These are phyloP conservation scores for Apodemia duryi DNA, from an alignment of 2,888 invertebrate species.

Conservation along the genomic window DNA sequence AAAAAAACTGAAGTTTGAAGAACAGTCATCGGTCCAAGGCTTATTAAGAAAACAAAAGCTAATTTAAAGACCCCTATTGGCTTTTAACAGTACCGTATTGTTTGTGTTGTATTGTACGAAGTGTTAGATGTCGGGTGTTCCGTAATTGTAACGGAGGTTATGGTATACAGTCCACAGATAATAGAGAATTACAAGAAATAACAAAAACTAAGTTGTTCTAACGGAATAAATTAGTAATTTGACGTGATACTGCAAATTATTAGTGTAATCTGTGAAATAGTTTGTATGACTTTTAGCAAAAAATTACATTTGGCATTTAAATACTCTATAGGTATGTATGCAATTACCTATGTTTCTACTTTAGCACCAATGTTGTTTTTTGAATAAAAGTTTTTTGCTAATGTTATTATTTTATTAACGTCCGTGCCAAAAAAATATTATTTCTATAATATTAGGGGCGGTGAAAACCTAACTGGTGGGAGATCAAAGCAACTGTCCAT, in stretches of 20 bases:
- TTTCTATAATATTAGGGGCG: no score
- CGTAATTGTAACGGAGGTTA: conserved; percentile 4
- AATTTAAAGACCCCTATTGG: conserved; percentile 41
- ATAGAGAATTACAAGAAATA: neutral
- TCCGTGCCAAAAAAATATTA: no score
- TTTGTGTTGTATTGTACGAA: conserved; percentile 32
- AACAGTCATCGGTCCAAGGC: conserved; percentile 43
- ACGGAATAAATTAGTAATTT: neutral
- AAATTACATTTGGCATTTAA: neutral
- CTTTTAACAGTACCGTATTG: conserved; percentile 35
- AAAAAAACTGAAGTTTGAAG: conserved; percentile 53
- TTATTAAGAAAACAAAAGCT: conserved; percentile 64
- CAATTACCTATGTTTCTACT: no score
- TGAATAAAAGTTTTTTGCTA: no score
- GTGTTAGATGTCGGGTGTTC: conserved; percentile 21
- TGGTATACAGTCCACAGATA: neutral
- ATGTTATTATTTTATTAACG: no score
- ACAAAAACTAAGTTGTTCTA: neutral
- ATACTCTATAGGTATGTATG: no score
- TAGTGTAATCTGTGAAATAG: neutral
- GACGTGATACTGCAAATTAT: neutral
- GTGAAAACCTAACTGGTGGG: no score
- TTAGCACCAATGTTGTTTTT: no score
- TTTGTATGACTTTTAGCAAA: neutral
- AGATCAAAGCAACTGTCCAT: no score